Evolutionary conservation across 1,140 invertebrate species (phyloP), one percentile per base, ranked within the genome.

Genomic region (Druon quercuslanigerum): DNA sequence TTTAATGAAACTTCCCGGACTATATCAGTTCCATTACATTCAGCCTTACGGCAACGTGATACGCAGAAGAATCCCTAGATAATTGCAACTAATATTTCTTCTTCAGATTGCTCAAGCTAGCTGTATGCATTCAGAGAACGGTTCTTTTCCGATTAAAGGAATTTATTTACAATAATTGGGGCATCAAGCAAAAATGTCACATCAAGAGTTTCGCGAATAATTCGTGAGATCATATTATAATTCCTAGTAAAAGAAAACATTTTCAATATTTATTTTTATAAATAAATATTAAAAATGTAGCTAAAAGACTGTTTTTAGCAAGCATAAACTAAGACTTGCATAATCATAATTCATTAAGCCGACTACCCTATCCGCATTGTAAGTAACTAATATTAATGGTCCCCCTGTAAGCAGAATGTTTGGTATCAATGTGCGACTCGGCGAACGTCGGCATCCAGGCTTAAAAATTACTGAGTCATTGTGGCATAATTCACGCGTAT

Each of bases 391-490:
- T 89, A 91, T 91, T 91, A 91, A 91, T 91, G 90, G 87, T 82
- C 83, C 78, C 77, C 76, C 83, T 81, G 82, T 84, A 73, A 73
- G 86, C 85, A 84, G 89, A 88, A 84, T 85, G 82, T 82, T 80
- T 79, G 86, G 82, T 90, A 90, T 91, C 90, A 91, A 91, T 91
- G 89, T 88, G 85, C 83, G 78, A 86, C 84, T 85, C 78, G 80
- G 84, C 86, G 90, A 90, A 91, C 89, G 87, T 90, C 78, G 85
- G 88, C 89, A 91, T 92, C 89, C 90, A 88, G 86, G 84, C 89
- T 90, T 90, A 87, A 90, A 91, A 92, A 91, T 89, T 89, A 91
- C 86, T 88, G 77, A 90, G 90, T 92, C 91, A 91, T 90, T 91
- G 87, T 83, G 84, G 89, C 86, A 91, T 90, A 91, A 91, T 91